Percentiles rank a stretch among this genome's conserved stretches.
phyloP scores from a whole-genome alignment of 2,797 vertebrate genomes.

The Molossus alvarezi region DNA sequence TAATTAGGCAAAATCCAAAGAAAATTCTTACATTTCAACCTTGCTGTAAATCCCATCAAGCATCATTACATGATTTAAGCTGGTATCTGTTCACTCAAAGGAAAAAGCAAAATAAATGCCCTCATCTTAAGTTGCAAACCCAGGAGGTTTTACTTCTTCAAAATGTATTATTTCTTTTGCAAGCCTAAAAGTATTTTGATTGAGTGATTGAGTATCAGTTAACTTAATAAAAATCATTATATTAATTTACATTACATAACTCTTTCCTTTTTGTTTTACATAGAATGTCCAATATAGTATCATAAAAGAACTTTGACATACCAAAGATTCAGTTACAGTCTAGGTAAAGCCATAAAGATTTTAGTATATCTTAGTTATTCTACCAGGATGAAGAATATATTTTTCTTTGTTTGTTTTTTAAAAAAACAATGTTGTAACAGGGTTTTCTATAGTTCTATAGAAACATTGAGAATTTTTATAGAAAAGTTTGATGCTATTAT shows the following conservation, averaged over 20 bases:
- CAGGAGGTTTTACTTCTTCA: slow-evolving; percentile 35
- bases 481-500: slow-evolving; percentile 64
- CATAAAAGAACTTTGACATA: not conserved
- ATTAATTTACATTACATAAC: slow-evolving; percentile 17
- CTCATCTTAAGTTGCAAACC: slow-evolving; percentile 36
- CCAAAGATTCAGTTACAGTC: slow-evolving; percentile 47
- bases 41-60: slow-evolving; percentile 42
- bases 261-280: slow-evolving; percentile 2
- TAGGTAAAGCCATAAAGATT: slow-evolving; percentile 33
- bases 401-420: slow-evolving; percentile 34
- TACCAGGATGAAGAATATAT: slow-evolving; percentile 14
- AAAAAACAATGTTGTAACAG: not conserved
- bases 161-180: slow-evolving; percentile 32
- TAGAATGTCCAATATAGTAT: slow-evolving; percentile 16
- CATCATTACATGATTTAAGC: not conserved
- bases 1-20: slow-evolving; percentile 45
- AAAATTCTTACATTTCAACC: slow-evolving; percentile 48
- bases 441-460: slow-evolving; percentile 60
- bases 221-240: slow-evolving; percentile 21
- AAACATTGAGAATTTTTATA: slow-evolving; percentile 58
- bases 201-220: not conserved
- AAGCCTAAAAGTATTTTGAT: slow-evolving; percentile 21
- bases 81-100: slow-evolving; percentile 9
- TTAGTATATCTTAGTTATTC: slow-evolving; percentile 18
- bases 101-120: slow-evolving; percentile 61